These are phyloP conservation scores for Catharus bicknelli DNA, from an alignment of 2,113 vertebrate species.

Conservation along the genomic window DNA sequence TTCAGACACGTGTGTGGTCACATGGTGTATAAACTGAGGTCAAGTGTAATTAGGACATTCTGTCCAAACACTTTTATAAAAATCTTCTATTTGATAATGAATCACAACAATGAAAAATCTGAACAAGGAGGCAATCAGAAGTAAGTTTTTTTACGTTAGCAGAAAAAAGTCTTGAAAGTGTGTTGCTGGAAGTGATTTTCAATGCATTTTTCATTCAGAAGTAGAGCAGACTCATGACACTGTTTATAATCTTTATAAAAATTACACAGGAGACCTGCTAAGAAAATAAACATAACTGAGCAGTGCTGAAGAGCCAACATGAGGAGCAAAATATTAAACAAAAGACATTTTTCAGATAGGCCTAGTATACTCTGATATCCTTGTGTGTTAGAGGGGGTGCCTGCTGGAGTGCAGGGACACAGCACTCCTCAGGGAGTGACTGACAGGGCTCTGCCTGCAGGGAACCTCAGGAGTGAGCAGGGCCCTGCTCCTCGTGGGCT, in stretches of 20 bases:
- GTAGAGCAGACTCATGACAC: background rate
- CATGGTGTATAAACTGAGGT: background rate
- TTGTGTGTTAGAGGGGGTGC: background rate
- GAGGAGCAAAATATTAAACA: background rate
- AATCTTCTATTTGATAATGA: background rate
- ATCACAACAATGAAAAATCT: background rate
- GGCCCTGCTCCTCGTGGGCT: rapidly evolving
- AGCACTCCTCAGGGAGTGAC: rapidly evolving
- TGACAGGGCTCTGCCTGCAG: background rate
- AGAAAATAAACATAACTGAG: background rate
- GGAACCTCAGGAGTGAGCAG: background rate
- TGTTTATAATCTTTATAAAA: background rate
- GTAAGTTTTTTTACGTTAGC: background rate
- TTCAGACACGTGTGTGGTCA: rapidly evolving
- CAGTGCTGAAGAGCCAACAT: background rate
- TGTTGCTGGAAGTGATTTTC: background rate
- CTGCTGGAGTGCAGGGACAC: background rate
- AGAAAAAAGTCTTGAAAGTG: background rate
- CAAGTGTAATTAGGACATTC: background rate
- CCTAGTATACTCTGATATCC: background rate
- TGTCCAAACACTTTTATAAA: background rate
- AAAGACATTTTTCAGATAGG: background rate
- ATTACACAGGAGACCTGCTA: background rate
- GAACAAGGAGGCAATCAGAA: background rate
- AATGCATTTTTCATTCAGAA: background rate